phyloP scores from a whole-genome alignment of 2,113 vertebrate genomes.

The Paedocypris sp. region DNA sequence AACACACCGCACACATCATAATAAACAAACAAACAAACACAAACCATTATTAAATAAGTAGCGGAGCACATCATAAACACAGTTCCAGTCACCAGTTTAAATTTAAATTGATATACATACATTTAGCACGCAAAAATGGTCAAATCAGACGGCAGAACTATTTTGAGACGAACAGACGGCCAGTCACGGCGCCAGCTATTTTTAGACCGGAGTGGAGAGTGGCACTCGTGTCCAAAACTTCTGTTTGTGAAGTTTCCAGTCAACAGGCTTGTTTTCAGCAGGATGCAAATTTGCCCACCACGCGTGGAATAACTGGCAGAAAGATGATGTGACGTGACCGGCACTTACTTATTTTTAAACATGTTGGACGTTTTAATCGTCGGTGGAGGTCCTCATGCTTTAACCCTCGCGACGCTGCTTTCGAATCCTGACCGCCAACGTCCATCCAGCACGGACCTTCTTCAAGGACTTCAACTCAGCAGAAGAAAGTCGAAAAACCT shows the following conservation, averaged over 20 bases:
- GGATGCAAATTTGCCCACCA: too few relatives aligned
- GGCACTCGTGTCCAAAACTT: neutral
- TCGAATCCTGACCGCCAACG: conserved; percentile 29
- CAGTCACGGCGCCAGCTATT: conserved; percentile 16
- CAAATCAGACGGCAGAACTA: conserved; percentile 30
- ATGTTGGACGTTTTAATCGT: conserved; percentile 60
- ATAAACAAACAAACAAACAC: too few relatives aligned
- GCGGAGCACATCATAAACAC: too few relatives aligned
- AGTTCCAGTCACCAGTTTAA: too few relatives aligned
- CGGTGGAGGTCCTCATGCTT: conserved; percentile 59
- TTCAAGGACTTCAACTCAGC: conserved; percentile 36
- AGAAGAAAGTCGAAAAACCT: conserved; percentile 23
- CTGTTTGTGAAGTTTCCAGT: too few relatives aligned
- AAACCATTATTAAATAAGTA: too few relatives aligned
- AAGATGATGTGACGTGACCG: neutral
- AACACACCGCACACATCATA: too few relatives aligned
- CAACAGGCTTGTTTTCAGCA: too few relatives aligned
- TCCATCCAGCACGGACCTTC: neutral
- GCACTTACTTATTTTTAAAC: conserved; percentile 4
- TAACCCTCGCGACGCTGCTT: conserved; percentile 58
- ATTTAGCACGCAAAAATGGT: too few relatives aligned
- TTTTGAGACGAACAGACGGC: conserved; percentile 19
- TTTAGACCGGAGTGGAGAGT: conserved; percentile 10
- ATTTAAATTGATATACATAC: too few relatives aligned
- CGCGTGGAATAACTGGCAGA: too few relatives aligned